Conservation (phyloP, 2,113 vertebrate species). For the Halcyon senegalensis region DNA sequence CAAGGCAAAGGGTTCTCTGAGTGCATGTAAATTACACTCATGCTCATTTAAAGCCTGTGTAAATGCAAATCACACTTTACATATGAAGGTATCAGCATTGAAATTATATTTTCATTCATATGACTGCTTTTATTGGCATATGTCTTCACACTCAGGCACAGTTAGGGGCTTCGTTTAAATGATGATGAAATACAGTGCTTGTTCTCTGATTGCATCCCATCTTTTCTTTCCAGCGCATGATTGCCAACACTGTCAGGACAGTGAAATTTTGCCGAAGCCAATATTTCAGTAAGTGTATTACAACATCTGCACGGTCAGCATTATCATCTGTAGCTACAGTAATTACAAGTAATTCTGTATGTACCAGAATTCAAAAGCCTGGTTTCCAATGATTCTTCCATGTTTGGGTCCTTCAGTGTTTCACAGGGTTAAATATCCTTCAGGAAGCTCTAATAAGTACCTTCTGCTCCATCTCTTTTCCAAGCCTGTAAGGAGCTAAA, state of each 20-base stretch:
- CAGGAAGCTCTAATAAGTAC: neutral
- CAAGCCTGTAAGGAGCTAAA: neutral
- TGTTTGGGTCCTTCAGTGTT: neutral
- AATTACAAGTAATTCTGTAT: slow-evolving; percentile 20
- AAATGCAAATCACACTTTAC: slow-evolving; percentile 57
- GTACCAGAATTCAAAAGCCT: neutral
- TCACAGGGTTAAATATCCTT: neutral
- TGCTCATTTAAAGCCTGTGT: slow-evolving; percentile 39
- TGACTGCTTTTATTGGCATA: slow-evolving; percentile 50
- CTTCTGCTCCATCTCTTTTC: neutral
- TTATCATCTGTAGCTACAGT: slow-evolving; percentile 37
- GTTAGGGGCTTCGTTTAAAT: slow-evolving; percentile 50
- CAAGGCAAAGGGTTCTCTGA: slow-evolving; percentile 25
- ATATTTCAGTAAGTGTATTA: slow-evolving; percentile 90
- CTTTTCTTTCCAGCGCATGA: slow-evolving; percentile 90
- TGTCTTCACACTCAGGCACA: slow-evolving; percentile 38
- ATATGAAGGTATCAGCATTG: slow-evolving; percentile 11
- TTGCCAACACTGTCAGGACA: slow-evolving; percentile 92
- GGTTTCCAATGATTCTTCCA: neutral
- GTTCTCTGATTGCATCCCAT: slow-evolving; percentile 58
- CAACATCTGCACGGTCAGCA: slow-evolving; percentile 4
- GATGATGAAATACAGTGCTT: slow-evolving; percentile 50
- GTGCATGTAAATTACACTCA: slow-evolving; percentile 13
- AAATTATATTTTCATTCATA: slow-evolving; percentile 60
- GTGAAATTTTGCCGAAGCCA: slow-evolving; percentile 93